These are phyloP conservation scores for Proteles cristata DNA, from an alignment of 2,113 vertebrate genomes.

Conservation along the genomic window DNA sequence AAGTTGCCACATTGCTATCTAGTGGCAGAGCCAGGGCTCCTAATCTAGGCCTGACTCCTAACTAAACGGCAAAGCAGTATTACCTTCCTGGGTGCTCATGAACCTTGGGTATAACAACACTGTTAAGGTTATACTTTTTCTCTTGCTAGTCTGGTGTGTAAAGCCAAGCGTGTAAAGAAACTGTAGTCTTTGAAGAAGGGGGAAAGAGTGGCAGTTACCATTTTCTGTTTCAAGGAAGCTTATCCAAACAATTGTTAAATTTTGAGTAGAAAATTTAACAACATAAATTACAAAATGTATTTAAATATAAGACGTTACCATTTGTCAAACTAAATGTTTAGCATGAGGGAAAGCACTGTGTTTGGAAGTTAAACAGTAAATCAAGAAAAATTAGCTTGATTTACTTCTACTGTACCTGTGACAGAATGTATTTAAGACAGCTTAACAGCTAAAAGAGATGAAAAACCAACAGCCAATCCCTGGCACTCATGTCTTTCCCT, in stretches of 20 bases:
- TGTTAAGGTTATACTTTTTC: background rate
- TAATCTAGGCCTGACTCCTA: background rate
- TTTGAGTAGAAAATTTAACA: conserved; percentile 7
- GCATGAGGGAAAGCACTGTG: background rate
- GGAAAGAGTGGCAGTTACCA: background rate
- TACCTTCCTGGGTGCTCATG: background rate
- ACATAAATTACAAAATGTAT: conserved; percentile 20
- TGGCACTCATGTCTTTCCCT: background rate
- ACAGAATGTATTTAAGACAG: background rate
- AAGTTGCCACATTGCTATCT: background rate
- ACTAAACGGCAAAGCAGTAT: background rate
- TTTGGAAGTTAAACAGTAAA: conserved; percentile 28
- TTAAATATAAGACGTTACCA: background rate
- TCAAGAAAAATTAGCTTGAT: conserved; percentile 7
- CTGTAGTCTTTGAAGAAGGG: background rate
- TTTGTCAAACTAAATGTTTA: conserved; percentile 31
- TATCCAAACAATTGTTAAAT: background rate
- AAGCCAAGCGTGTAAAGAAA: background rate
- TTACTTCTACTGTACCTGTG: background rate
- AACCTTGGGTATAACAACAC: background rate
- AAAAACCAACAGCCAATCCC: background rate
- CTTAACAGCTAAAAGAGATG: conserved; percentile 4
- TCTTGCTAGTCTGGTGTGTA: background rate
- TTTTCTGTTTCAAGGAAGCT: background rate
- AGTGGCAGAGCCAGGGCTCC: background rate